Conservation (phyloP, 2,113 vertebrate species). For the Dasypus novemcinctus region DNA sequence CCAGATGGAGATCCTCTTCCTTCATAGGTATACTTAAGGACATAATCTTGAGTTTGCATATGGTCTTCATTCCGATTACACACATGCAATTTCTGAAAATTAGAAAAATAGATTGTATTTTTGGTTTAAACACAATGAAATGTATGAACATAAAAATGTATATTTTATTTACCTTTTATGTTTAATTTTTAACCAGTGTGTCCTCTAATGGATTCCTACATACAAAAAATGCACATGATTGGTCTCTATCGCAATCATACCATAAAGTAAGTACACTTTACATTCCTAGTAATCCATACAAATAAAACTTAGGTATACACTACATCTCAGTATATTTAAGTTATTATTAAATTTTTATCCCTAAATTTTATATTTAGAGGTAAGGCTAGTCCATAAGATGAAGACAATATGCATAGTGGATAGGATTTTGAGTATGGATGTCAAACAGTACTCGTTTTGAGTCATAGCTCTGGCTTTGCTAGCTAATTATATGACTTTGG, state of each 20-base stretch:
- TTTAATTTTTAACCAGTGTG: constrained; percentile 91
- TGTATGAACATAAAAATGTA: constrained; percentile 83
- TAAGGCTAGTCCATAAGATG: background rate
- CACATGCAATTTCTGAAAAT: constrained; percentile 84
- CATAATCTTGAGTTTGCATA: constrained; percentile 87
- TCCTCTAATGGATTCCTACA: constrained; percentile 89
- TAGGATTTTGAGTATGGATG: background rate
- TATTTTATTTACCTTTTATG: constrained; percentile 89
- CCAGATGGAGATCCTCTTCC: constrained; percentile 89
- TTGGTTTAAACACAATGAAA: constrained; percentile 82
- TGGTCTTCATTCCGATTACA: constrained; percentile 86
- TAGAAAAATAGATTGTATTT: constrained; percentile 70
- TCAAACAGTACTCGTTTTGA: background rate
- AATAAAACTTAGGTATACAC: constrained; percentile 41
- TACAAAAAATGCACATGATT: constrained; percentile 89
- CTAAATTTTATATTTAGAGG: background rate
- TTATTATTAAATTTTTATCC: background rate
- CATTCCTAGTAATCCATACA: constrained; percentile 73
- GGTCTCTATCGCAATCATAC: constrained; percentile 82
- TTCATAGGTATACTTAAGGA: constrained; percentile 90
- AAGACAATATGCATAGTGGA: background rate
- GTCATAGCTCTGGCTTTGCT: background rate
- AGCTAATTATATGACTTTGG: background rate
- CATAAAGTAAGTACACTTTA: constrained; percentile 78
- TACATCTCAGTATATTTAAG: background rate